These are phyloP conservation scores for Stegodyphus mimosarum DNA, from an alignment of 1,140 invertebrate species.

Conservation along the genomic window DNA sequence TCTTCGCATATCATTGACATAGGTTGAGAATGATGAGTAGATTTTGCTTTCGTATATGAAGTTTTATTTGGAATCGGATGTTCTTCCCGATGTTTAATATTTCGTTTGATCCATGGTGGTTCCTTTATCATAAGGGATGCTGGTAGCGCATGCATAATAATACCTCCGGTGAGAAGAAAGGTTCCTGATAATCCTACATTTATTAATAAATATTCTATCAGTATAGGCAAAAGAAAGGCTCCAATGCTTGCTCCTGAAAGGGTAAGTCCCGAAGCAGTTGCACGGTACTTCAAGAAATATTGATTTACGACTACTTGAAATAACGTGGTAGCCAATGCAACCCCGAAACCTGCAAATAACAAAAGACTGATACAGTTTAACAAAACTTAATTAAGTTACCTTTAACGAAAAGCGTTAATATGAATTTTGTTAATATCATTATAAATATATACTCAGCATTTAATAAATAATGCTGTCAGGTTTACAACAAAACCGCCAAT, in stretches of 20 bases:
- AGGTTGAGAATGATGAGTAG: too few species aligned
- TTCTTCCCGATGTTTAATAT: neutral
- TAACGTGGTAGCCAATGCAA: neutral
- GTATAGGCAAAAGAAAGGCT: constrained; percentile 66
- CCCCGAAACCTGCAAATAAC: neutral
- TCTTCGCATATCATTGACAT: too few species aligned
- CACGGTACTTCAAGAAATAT: constrained; percentile 34
- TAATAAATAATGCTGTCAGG: too few species aligned
- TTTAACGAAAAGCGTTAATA: too few species aligned
- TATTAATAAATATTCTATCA: constrained; percentile 63
- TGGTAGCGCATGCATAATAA: constrained; percentile 86
- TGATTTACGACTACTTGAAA: constrained; percentile 44
- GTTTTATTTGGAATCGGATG: too few species aligned
- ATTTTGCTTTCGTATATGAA: too few species aligned
- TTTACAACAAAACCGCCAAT: too few species aligned
- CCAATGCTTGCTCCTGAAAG: constrained; percentile 67
- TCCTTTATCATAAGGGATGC: constrained; percentile 81
- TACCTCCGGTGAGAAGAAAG: constrained; percentile 80
- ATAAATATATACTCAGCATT: too few species aligned
- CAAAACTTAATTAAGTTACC: too few species aligned
- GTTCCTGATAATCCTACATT: constrained; percentile 62
- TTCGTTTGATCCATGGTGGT: constrained; percentile 5
- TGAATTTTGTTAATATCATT: too few species aligned
- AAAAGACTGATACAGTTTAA: neutral
- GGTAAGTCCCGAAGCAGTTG: constrained; percentile 61